phyloP scores from a whole-genome alignment of 2,888 invertebrate genomes.

The Crossocerus cetratus region DNA sequence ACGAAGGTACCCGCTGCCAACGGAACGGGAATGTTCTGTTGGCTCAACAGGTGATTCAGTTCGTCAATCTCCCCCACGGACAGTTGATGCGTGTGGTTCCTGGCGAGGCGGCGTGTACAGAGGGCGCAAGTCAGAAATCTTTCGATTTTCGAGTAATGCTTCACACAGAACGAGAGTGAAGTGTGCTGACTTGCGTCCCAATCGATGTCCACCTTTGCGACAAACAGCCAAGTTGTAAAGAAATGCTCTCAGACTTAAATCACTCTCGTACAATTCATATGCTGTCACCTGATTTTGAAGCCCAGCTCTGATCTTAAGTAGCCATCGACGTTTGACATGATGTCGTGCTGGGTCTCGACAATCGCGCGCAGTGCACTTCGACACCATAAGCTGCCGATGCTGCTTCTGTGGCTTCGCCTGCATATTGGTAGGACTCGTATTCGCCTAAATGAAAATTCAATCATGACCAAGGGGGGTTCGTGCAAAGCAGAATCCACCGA shows the following conservation, averaged over 20 bases:
- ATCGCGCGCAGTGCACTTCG: constrained; percentile 72
- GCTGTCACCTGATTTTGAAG: constrained; percentile 70
- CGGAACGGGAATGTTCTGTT: constrained; percentile 84
- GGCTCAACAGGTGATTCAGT: constrained; percentile 78
- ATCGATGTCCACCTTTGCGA: constrained; percentile 74
- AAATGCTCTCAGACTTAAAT: background rate
- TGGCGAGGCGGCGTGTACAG: constrained; percentile 86
- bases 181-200: constrained; percentile 76
- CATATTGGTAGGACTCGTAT: constrained; percentile 73
- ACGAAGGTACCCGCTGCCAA: constrained; percentile 85
- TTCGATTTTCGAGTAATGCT: constrained; percentile 84
- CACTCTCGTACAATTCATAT: too few relatives aligned
- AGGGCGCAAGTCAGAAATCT: constrained; percentile 87
- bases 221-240: background rate
- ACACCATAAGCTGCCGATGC: constrained; percentile 71
- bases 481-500: background rate
- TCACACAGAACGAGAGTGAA: constrained; percentile 78
- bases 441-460: constrained; percentile 62
- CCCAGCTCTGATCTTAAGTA: constrained; percentile 73
- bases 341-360: constrained; percentile 74
- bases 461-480: background rate
- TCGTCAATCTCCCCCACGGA: constrained; percentile 80
- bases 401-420: constrained; percentile 72
- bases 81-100: constrained; percentile 86
- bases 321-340: constrained; percentile 76